Evolutionary conservation across 2,797 vertebrate genomes (phyloP).

Genomic region (Brachyalestes nurse): DNA sequence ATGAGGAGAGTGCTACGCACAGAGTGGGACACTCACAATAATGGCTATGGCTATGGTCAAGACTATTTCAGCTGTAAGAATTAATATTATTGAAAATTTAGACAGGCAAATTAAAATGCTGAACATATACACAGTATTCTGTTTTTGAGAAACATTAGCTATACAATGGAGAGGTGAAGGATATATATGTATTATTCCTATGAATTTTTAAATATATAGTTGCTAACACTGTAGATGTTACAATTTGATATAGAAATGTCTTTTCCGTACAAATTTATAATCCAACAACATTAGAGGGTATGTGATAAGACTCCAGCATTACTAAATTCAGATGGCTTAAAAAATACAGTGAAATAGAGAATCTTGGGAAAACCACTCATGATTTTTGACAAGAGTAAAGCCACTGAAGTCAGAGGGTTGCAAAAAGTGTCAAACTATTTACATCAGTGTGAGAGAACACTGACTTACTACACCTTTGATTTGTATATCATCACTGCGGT

Average conservation of each 20-base stretch:
- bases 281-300: not conserved
- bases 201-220: no score
- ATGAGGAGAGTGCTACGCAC: constrained; percentile 6
- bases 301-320: constrained; percentile 11
- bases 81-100: no score
- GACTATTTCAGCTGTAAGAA: not conserved
- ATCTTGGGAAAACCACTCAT: constrained; percentile 42
- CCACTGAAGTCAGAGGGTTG: constrained; percentile 40
- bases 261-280: not conserved
- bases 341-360: constrained; percentile 24
- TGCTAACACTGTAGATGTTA: no score
- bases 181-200: not conserved
- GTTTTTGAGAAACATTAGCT: not conserved
- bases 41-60: not conserved
- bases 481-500: constrained; percentile 45
- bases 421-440: constrained; percentile 55
- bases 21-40: not conserved
- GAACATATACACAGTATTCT: not conserved
- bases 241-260: no score
- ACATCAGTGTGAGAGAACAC: constrained; percentile 43
- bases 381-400: constrained; percentile 50
- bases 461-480: constrained; percentile 56
- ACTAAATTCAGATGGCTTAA: constrained; percentile 20
- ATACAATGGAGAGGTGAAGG: not conserved
- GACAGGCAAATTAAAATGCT: not conserved